phyloP scores from a whole-genome alignment of 2,888 invertebrate genomes.

The Branchipolynoe longqiensis region DNA sequence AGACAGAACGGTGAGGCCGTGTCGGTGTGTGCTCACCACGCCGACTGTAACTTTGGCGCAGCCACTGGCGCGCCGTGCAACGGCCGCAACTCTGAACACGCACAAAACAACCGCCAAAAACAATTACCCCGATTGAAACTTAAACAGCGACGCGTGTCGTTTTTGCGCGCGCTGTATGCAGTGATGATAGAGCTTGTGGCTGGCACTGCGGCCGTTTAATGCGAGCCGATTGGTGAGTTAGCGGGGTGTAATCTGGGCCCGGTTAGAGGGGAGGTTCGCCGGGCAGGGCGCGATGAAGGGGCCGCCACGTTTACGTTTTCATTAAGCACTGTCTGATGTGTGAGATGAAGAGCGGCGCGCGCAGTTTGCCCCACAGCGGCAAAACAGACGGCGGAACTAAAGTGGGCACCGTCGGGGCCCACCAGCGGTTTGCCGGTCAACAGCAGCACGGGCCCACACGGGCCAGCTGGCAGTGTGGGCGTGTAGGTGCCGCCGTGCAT shows the following conservation, averaged over 20 bases:
- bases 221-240: not conserved
- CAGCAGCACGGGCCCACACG: too few species aligned
- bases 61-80: too few species aligned
- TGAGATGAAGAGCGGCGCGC: constrained; percentile 42
- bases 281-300: constrained; percentile 22
- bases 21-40: too few species aligned
- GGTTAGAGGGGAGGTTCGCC: constrained; percentile 38
- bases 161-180: not conserved
- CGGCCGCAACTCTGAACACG: too few species aligned
- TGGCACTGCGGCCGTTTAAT: not conserved
- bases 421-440: too few species aligned
- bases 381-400: not conserved
- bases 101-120: constrained; percentile 15
- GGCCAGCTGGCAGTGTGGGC: too few species aligned
- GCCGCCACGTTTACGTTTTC: constrained; percentile 32
- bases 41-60: too few species aligned
- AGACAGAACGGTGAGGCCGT: too few species aligned
- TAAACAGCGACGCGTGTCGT: constrained; percentile 22
- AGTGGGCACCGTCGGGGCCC: too few species aligned
- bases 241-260: constrained; percentile 18
- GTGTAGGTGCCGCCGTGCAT: too few species aligned
- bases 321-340: constrained; percentile 25
- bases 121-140: constrained; percentile 39
- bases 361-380: constrained; percentile 14
- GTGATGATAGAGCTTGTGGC: constrained; percentile 17